These are phyloP conservation scores for Xanthia icteritia DNA, from an alignment of 2,888 invertebrate genomes.

Conservation along the genomic window DNA sequence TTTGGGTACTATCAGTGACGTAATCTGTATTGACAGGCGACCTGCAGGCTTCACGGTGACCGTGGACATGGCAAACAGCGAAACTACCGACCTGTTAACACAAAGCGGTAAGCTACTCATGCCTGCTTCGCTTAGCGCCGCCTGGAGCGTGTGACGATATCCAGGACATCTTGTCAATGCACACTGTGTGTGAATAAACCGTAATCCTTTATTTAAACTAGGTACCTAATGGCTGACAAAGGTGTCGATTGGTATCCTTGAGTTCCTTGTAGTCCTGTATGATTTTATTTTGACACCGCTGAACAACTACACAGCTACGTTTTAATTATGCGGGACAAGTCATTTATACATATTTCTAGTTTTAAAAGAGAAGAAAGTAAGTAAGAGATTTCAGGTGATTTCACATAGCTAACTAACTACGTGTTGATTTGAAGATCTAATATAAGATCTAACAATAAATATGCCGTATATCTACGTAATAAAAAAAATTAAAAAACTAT, in stretches of 20 bases:
- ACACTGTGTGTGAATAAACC: background rate
- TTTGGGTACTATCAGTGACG: conserved; percentile 60
- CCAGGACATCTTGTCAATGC: conserved; percentile 43
- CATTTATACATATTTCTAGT: no score
- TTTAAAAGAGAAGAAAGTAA: background rate
- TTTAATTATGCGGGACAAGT: background rate
- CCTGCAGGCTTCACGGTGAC: conserved; percentile 50
- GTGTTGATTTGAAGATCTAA: background rate
- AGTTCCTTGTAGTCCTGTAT: background rate
- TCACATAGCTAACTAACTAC: background rate
- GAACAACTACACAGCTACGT: background rate
- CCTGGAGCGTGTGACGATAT: conserved; percentile 46
- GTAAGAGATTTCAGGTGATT: background rate
- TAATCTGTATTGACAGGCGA: conserved; percentile 67
- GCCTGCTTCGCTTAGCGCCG: conserved; percentile 53
- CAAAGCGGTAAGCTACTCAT: conserved; percentile 66
- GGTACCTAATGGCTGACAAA: background rate
- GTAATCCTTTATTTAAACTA: background rate
- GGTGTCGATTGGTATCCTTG: background rate
- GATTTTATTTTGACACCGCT: background rate
- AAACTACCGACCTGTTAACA: conserved; percentile 67
- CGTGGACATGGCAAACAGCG: conserved; percentile 65
- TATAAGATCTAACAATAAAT: background rate
- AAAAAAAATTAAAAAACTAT: conserved; percentile 25
- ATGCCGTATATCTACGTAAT: background rate